Conservation (phyloP, 2,797 vertebrate genomes). For the Danio kyathit region DNA sequence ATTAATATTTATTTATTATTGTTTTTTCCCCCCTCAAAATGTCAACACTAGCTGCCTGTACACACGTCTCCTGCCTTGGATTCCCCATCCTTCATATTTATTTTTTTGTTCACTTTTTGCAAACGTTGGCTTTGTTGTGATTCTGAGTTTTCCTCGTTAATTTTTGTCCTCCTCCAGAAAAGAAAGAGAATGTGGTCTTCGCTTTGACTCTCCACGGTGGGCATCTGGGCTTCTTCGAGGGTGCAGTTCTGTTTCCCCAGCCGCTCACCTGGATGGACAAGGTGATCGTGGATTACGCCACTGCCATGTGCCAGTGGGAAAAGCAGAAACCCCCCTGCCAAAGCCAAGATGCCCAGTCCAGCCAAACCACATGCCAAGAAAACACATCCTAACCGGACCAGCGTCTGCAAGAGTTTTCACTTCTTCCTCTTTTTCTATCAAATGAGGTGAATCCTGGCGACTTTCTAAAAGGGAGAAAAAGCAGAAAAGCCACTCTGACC, state of each 20-base stretch:
- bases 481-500: slow-evolving; percentile 29
- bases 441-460: background rate
- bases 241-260: slow-evolving; percentile 86
- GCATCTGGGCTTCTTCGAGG: slow-evolving; percentile 91
- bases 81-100: no score
- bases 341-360: slow-evolving; percentile 84
- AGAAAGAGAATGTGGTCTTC: slow-evolving; percentile 86
- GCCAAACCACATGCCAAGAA: slow-evolving; percentile 77
- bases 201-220: slow-evolving; percentile 87
- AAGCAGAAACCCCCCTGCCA: slow-evolving; percentile 93
- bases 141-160: background rate
- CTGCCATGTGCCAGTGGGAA: slow-evolving; percentile 91
- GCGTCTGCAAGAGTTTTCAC: background rate
- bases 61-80: no score
- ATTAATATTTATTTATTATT: no score
- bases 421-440: slow-evolving; percentile 1
- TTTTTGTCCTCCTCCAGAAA: slow-evolving; percentile 74
- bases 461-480: background rate
- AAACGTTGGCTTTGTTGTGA: background rate
- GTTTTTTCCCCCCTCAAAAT: no score
- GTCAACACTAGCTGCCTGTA: no score
- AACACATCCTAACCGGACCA: slow-evolving; percentile 67
- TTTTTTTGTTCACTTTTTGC: background rate
- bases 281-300: slow-evolving; percentile 86
- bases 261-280: slow-evolving; percentile 93